Base-by-base conservation (phyloP, 1,140 invertebrate species). In the Pseudomyrmex gracilis region DNA sequence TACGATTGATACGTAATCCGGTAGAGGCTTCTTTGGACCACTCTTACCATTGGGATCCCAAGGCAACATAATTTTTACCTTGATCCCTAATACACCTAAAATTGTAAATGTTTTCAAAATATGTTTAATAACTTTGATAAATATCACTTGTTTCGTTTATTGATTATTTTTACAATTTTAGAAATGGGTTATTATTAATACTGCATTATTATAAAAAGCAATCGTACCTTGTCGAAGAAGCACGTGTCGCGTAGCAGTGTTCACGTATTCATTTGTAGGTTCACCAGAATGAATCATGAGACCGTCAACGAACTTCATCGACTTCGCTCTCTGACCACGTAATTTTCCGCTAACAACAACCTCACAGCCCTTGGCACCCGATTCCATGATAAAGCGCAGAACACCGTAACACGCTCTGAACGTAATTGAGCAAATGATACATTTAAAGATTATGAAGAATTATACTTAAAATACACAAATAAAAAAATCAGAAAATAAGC, bases 231-330 rank as follows among this genome's bases (percentile, higher is more conserved):
- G 99, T 95, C 99, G 96, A 17, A 99, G 96, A 85, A 99, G 96
- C 22, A 99, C 99, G 94, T 99, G 99, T 90, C 99, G 95, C 51
- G 99, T 99, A 77, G 99, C 99, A 43, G 97, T 98, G 92, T 99
- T 98, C 17, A 99, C 99, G 92, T 99, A 99, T 88, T 99, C 98
- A 93, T 99, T 99, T 90, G 98, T 98, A 34, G 99, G 99, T 93
- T 99, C 98, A 93, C 99, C 99, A 92, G 98, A 99, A 95, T 99
- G 99, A 93, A 99, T 99, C 99, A 99, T 99, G 24, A 99, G 96
- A 76, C 99, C 99, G 94, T 99, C 99, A 77, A 99, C 98, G 94
- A 99, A 99, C 94, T 99, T 99, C 99, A 99, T 99, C 17, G 98
- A 98, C 95, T 99, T 99, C 82, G 99, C 99, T 96, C 99, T 96